These are phyloP conservation scores for Anableps anableps DNA, from an alignment of 2,797 vertebrate species.

Conservation along the genomic window DNA sequence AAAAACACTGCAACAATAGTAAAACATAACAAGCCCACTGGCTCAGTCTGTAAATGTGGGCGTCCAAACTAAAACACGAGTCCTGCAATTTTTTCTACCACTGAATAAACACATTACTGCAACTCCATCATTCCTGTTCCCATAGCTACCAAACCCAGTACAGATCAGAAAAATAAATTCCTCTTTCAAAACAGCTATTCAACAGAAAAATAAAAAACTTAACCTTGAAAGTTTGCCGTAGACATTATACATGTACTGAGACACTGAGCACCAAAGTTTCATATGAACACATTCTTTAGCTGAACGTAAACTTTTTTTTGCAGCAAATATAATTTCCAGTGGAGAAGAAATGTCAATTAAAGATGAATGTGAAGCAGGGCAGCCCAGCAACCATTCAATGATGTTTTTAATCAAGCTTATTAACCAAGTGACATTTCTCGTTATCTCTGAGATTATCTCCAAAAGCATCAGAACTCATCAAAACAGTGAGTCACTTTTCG, in stretches of 20 bases:
- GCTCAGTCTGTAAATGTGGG: conserved; percentile 37
- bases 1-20: conserved; percentile 5
- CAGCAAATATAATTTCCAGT: conserved; percentile 31
- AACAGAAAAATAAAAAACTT: conserved; percentile 17
- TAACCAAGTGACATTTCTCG: conserved; percentile 45
- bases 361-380: conserved; percentile 37
- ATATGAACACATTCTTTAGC: conserved; percentile 10
- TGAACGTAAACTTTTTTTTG: conserved; percentile 4
- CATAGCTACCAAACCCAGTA: conserved; percentile 54
- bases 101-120: conserved; percentile 33
- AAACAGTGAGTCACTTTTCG: conserved; percentile 5
- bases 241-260: neutral
- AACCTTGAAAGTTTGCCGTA: conserved; percentile 13
- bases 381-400: conserved; percentile 45
- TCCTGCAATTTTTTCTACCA: conserved; percentile 27
- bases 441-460: conserved; percentile 45
- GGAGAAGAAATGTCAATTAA: conserved; percentile 40
- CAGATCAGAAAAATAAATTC: conserved; percentile 41
- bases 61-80: conserved; percentile 27
- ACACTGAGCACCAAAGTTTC: conserved; percentile 5
- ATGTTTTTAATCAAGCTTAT: conserved; percentile 54
- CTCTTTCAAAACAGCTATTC: conserved; percentile 28
- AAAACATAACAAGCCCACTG: conserved; percentile 23
- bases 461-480: conserved; percentile 14
- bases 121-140: conserved; percentile 51